Conservation (phyloP, 2,888 invertebrate species). For the Halictus quadricinctus region DNA sequence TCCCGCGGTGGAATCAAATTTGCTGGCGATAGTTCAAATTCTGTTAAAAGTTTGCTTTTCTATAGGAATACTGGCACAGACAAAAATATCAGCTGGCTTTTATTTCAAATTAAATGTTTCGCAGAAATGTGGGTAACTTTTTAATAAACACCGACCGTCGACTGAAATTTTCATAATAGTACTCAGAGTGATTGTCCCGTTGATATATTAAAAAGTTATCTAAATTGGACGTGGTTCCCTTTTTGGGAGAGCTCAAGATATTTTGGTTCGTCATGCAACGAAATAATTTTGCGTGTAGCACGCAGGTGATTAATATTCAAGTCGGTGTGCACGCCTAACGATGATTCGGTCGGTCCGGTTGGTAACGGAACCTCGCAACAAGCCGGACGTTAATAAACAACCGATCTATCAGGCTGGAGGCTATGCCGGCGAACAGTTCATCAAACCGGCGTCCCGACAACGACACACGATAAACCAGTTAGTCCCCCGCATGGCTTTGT, state of each 20-base stretch:
- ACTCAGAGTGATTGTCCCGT: background rate
- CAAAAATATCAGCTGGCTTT: too few relatives aligned
- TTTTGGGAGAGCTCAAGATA: background rate
- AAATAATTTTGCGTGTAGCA: constrained; percentile 23
- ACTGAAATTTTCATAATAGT: background rate
- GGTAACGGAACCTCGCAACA: background rate
- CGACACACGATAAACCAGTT: constrained; percentile 35
- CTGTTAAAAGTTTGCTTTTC: too few relatives aligned
- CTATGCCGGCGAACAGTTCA: constrained; percentile 27
- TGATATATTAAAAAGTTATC: background rate
- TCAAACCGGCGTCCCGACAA: constrained; percentile 45
- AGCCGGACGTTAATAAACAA: constrained; percentile 55
- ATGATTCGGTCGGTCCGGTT: constrained; percentile 7
- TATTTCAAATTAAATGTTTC: background rate
- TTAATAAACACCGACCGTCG: too few relatives aligned
- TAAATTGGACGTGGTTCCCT: background rate
- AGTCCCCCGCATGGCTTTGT: constrained; percentile 10
- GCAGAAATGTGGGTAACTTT: background rate
- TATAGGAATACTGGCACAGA: too few relatives aligned
- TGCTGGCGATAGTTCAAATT: background rate
- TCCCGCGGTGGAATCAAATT: background rate
- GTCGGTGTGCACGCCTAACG: background rate
- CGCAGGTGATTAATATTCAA: constrained; percentile 32
- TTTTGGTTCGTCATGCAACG: background rate
- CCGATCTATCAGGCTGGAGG: constrained; percentile 22